Evolutionary conservation across 2,888 invertebrate genomes (phyloP).

Genomic region (Entomobrya multifasciata): DNA sequence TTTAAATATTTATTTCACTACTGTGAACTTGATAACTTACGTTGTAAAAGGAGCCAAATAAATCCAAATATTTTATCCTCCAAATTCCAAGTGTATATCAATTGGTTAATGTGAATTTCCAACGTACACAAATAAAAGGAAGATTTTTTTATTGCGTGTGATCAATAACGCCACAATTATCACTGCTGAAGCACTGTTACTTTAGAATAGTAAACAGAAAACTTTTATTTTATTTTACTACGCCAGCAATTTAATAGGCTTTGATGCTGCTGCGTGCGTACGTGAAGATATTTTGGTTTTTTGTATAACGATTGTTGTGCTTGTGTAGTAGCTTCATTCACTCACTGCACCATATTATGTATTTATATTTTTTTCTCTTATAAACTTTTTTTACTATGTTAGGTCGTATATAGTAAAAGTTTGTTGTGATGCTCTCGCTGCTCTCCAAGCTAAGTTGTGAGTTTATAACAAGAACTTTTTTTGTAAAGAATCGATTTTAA

Average conservation of each 20-base stretch:
- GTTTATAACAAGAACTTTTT: not conserved
- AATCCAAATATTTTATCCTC: slow-evolving; percentile 9
- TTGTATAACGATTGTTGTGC: not conserved
- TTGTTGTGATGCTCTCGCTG: not conserved
- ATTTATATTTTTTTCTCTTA: not conserved
- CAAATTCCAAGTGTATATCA: not conserved
- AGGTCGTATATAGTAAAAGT: not conserved
- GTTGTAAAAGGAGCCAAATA: slow-evolving; percentile 27
- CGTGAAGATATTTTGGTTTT: slow-evolving; percentile 23
- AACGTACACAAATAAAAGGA: too few species aligned
- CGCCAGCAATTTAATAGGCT: not conserved
- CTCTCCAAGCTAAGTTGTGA: not conserved
- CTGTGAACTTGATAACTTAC: slow-evolving; percentile 14
- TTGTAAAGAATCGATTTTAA: not conserved
- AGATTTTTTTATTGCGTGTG: not conserved
- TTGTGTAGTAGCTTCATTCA: not conserved
- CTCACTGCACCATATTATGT: not conserved
- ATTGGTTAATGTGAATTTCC: too few species aligned
- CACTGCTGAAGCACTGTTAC: slow-evolving; percentile 15
- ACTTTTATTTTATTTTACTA: slow-evolving; percentile 12
- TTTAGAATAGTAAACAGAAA: slow-evolving; percentile 11
- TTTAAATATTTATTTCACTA: not conserved
- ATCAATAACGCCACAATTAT: slow-evolving; percentile 4
- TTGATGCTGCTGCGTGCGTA: not conserved
- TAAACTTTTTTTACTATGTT: not conserved